These are phyloP conservation scores for Tigriopus californicus DNA, from an alignment of 2,888 invertebrate genomes.

Conservation along the genomic window DNA sequence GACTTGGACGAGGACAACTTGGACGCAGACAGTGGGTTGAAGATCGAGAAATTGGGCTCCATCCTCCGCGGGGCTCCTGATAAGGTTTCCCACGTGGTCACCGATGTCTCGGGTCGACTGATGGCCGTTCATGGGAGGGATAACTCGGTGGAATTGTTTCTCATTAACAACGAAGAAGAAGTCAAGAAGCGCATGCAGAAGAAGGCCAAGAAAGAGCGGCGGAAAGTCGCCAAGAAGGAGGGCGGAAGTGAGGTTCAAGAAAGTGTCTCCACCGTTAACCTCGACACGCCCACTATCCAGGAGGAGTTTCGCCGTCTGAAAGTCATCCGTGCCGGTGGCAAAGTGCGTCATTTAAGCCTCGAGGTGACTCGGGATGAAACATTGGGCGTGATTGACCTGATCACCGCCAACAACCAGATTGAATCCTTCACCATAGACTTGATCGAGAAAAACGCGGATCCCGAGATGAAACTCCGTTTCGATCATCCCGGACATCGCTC, in stretches of 20 bases:
- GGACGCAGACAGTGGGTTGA: conserved; percentile 42
- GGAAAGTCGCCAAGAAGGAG: conserved; percentile 31
- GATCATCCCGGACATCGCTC: conserved; percentile 61
- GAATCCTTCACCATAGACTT: conserved; percentile 38
- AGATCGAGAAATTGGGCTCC: conserved; percentile 56
- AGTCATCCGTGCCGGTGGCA: conserved; percentile 21
- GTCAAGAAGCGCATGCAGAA: conserved; percentile 49
- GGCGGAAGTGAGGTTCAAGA: conserved; percentile 23
- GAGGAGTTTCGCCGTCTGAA: conserved; percentile 20
- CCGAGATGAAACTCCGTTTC: conserved; percentile 28
- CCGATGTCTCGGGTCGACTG: conserved; percentile 49
- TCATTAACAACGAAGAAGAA: conserved; percentile 55
- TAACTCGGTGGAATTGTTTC: conserved; percentile 58
- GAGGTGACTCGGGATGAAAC: conserved; percentile 50
- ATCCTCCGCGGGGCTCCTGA: conserved; percentile 59
- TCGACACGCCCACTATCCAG: conserved; percentile 17
- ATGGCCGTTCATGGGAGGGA: conserved; percentile 69
- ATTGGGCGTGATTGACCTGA: conserved; percentile 33
- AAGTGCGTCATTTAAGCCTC: conserved; percentile 45
- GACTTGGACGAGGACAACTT: conserved; percentile 23
- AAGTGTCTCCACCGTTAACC: conserved; percentile 14
- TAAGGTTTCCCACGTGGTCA: conserved; percentile 50
- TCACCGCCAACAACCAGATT: conserved; percentile 44
- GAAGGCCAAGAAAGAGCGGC: conserved; percentile 49
- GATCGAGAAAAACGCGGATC: conserved; percentile 27